Evolutionary conservation across 2,888 invertebrate genomes (phyloP).

Genomic region (Cosmia trapezina): DNA sequence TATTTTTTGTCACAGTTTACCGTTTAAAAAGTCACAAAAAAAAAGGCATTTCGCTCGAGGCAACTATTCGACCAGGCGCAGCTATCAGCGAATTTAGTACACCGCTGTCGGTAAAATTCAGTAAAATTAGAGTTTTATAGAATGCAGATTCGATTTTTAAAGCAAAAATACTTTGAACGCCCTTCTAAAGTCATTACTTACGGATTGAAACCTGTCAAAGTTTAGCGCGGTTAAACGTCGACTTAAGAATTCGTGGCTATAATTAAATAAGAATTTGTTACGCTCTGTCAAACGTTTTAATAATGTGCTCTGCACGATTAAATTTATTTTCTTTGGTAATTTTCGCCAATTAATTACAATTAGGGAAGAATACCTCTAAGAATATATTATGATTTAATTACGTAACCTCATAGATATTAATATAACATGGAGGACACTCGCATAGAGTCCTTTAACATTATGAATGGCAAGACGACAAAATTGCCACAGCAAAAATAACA

Average conservation of each 20-base stretch:
- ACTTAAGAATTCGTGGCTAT: constrained; percentile 53
- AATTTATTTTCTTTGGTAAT: constrained; percentile 18
- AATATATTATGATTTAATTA: background rate
- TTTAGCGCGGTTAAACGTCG: constrained; percentile 49
- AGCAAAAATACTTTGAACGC: constrained; percentile 45
- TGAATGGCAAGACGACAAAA: background rate
- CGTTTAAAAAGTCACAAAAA: constrained; percentile 32
- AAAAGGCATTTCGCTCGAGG: constrained; percentile 51
- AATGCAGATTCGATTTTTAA: constrained; percentile 56
- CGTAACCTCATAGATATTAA: background rate
- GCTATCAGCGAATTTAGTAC: constrained; percentile 54
- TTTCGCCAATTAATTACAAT: constrained; percentile 3
- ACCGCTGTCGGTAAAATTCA: constrained; percentile 22
- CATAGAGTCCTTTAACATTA: background rate
- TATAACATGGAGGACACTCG: background rate
- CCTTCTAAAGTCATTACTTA: constrained; percentile 62
- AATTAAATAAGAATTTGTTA: constrained; percentile 54
- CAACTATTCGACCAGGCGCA: constrained; percentile 38
- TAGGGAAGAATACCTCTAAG: background rate
- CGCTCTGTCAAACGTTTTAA: constrained; percentile 38
- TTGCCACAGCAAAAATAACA: background rate
- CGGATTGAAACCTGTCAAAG: constrained; percentile 57
- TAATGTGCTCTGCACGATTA: constrained; percentile 33
- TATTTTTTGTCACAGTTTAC: constrained; percentile 36
- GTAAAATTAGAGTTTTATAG: constrained; percentile 60